These are phyloP conservation scores for Turdus rufiventris DNA, from an alignment of 2,113 vertebrate genomes.

Conservation along the genomic window DNA sequence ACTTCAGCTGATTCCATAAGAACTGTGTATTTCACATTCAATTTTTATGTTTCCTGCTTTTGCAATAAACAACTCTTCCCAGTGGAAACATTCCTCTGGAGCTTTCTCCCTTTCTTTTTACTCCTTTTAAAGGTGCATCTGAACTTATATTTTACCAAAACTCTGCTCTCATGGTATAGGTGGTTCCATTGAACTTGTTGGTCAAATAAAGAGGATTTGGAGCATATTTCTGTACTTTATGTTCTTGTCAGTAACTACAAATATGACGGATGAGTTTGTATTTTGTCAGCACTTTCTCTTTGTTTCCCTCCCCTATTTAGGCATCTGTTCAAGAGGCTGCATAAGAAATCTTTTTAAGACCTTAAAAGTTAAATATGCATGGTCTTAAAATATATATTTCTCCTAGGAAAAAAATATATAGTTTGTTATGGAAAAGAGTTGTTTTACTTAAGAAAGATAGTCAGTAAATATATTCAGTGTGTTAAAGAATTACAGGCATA, in stretches of 20 bases:
- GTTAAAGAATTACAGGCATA: not conserved
- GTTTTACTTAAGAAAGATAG: not conserved
- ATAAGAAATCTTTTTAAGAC: not conserved
- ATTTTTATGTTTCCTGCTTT: not conserved
- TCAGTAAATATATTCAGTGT: not conserved
- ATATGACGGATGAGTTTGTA: not conserved
- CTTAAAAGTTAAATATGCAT: not conserved
- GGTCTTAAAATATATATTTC: not conserved
- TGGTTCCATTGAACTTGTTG: not conserved
- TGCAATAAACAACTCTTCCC: not conserved
- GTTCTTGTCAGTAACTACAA: not conserved
- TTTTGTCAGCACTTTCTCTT: not conserved
- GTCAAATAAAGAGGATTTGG: not conserved
- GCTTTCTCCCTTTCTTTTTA: not conserved
- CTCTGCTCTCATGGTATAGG: not conserved
- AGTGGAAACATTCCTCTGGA: not conserved
- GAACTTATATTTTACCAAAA: not conserved
- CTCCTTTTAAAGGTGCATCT: not conserved
- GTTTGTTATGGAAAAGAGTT: not conserved
- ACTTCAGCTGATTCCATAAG: not conserved
- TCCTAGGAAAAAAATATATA: not conserved
- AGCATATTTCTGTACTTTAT: not conserved
- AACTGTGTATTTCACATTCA: not conserved
- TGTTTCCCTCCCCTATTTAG: not conserved
- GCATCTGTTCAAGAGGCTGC: not conserved